Base-by-base conservation (phyloP, 2,888 invertebrate species). In the Drosophila fulvimacula region DNA sequence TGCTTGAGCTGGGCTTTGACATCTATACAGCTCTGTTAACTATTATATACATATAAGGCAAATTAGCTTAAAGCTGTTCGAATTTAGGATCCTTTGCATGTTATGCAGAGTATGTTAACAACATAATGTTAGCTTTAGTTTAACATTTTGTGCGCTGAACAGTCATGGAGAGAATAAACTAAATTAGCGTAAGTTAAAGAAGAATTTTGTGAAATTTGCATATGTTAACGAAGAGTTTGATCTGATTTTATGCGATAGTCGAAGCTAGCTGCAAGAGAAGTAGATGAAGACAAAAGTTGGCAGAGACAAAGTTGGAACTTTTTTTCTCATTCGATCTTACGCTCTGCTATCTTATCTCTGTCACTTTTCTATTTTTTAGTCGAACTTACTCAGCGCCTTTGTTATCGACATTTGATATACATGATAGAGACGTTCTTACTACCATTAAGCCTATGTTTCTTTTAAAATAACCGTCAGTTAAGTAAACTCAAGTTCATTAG, bases 401-500 rank as follows among this genome's bases (percentile, higher is more conserved):
- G 32, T 32, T 11, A 36, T 36, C 38, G 17, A 11, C 9, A 11
- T 11, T 11, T 11, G 11, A 34, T 10, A 1, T 32, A 32, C 13
- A 15, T 15, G 36, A 36, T 6, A 36, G 15, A 4, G 36, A 5
- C 15, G 1, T 36, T n/a, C 24, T 24, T 5, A 36, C 24, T 36
- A 5, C 13, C 11, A 34, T 13, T 3, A 36, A 15, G 19, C 13
- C 5, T 17, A 9, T 21, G 13, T 17, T 17, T 30, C 7, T 11
- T 13, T 32, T 32, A 3, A 32, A 5, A 4, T 13, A 49, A 19
- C 4, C 17, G 19, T n/a, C 19, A 32, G 19, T 34, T 32, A 1
- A 9, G 27, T 30, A 48, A 48, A 48, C 46, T 48, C 46, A 48
- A 48, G 46, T 48, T 30, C 46, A 48, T 11, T 13, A 32, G 15